These are phyloP conservation scores for Upupa epops DNA, from an alignment of 2,113 vertebrate species.

Conservation along the genomic window DNA sequence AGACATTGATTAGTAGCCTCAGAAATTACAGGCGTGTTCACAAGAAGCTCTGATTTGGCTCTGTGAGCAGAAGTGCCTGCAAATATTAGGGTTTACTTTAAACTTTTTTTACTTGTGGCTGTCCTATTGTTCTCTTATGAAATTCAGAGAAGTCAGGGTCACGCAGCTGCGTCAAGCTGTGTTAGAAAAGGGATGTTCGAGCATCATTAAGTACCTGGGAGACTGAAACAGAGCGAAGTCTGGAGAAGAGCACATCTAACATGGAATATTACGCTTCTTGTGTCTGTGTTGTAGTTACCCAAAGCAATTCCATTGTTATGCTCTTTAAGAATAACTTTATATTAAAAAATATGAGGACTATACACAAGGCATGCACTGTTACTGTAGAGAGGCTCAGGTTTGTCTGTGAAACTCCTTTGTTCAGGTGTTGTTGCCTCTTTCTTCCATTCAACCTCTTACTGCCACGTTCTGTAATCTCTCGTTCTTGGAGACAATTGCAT, in stretches of 20 bases:
- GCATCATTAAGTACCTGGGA: background rate
- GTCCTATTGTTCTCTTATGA: background rate
- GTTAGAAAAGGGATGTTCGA: background rate
- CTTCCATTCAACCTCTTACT: background rate
- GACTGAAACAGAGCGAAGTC: background rate
- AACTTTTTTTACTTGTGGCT: background rate
- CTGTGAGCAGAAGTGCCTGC: background rate
- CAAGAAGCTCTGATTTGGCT: background rate
- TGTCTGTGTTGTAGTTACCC: background rate
- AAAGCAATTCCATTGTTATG: background rate
- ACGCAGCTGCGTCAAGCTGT: background rate
- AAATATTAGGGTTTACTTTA: background rate
- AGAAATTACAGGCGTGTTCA: background rate
- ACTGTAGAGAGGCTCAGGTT: background rate
- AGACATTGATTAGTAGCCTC: background rate
- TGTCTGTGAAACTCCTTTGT: background rate
- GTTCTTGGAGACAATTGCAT: background rate
- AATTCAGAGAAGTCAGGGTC: background rate
- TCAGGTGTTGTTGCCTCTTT: background rate
- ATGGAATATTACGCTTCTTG: background rate
- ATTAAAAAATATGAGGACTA: background rate
- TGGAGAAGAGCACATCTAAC: background rate
- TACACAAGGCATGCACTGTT: background rate
- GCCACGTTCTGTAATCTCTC: background rate
- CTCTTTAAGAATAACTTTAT: background rate